phyloP scores from a whole-genome alignment of 2,888 invertebrate genomes.

The Volucella inflata region DNA sequence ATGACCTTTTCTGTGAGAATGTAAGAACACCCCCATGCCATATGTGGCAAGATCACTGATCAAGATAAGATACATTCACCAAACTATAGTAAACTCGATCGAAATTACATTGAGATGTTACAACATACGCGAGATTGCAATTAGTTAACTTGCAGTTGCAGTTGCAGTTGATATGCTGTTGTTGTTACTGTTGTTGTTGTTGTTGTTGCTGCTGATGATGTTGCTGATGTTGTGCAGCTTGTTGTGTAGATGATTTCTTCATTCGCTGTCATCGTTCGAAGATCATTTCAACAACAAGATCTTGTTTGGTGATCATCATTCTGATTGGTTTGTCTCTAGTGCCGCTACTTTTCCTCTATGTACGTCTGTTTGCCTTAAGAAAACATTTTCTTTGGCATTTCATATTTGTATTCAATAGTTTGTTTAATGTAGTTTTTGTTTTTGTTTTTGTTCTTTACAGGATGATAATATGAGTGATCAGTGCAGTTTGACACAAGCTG shows the following conservation, averaged over 20 bases:
- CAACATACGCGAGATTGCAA: constrained; percentile 72
- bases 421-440: constrained; percentile 13
- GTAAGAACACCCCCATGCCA: constrained; percentile 5
- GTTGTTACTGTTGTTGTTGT: too few species aligned
- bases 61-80: constrained; percentile 49
- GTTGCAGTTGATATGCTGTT: neutral
- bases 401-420: constrained; percentile 60
- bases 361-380: neutral
- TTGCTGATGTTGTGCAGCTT: too few species aligned
- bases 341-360: neutral
- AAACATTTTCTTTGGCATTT: constrained; percentile 36
- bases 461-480: constrained; percentile 83
- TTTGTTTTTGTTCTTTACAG: constrained; percentile 77
- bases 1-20: constrained; percentile 63
- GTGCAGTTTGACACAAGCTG: constrained; percentile 86
- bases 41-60: constrained; percentile 61
- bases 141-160: constrained; percentile 55
- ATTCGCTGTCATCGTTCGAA: constrained; percentile 35
- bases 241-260: constrained; percentile 63
- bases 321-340: constrained; percentile 46
- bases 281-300: constrained; percentile 47
- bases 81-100: constrained; percentile 53
- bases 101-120: constrained; percentile 60
- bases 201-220: too few species aligned
- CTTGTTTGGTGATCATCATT: constrained; percentile 51